Base-by-base conservation (phyloP, 1,140 invertebrate genomes). In the Drosophila miranda region DNA sequence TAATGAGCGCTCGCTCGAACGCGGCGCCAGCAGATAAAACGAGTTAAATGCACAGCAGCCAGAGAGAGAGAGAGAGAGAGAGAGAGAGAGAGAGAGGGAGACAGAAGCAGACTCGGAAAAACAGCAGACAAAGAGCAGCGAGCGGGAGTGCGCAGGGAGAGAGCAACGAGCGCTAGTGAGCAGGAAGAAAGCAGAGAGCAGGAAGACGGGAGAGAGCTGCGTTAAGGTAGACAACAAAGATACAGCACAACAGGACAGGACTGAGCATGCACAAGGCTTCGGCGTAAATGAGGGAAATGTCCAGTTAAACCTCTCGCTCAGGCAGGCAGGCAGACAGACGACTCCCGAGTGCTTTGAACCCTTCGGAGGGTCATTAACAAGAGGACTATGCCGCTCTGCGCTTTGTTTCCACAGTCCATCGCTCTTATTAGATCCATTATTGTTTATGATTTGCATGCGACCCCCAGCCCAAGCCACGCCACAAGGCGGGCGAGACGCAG, bases 381-480 rank as follows among this genome's bases (percentile, higher is more conserved):
- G 42, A n/a, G 41, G 8, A 14, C 16, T 21, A 5, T 16, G 21
- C 19, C 28, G 23, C 38, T 11, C 49, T 19, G 1, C 61, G 50
- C 9, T 34, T 3, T 3, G 2, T 34, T 3, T 0, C 23, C 23
- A 5, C 0, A 3, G n/a, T n/a, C 34, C 4, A 13, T 38, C 4
- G 11, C 34, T 11, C 9, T 67, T 67, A 54, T 55, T 68, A 67
- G 43, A 67, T 9, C 48, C 71, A 71, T 75, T 80, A 64, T 53
- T 53, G 77, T 80, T 79, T 71, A 80, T 80, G 70, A 75, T 80
- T 80, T 79, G 77, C 77, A 75, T 60, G 58, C 59, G 75, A 66
- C 11, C 34, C 34, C 16, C 16, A 16, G 1, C 16, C 16, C 16
- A 16, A 16, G 16, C 8, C 30, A 42, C n/a, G n/a, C n/a, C n/a